Conservation (phyloP, 1,140 invertebrate genomes). For the Venturia canescens region DNA sequence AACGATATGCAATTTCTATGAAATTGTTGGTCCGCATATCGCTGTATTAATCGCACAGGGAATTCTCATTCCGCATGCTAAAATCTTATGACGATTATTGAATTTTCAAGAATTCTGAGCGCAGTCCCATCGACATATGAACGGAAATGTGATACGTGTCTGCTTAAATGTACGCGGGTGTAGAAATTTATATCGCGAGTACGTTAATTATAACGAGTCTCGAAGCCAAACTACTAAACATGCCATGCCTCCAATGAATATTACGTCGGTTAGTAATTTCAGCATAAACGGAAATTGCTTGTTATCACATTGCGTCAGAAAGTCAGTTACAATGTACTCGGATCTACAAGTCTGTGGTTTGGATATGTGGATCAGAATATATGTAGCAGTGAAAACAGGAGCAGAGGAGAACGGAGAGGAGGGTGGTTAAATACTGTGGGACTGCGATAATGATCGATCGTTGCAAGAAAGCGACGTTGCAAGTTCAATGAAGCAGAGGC, state of each 20-base stretch:
- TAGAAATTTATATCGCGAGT: not conserved
- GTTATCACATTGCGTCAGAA: slow-evolving; percentile 20
- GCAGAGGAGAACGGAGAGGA: not conserved
- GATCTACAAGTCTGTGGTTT: not conserved
- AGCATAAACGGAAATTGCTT: slow-evolving; percentile 20
- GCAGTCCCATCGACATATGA: too few relatives aligned
- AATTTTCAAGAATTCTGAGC: too few relatives aligned
- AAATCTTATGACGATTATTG: not conserved
- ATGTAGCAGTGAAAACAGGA: too few relatives aligned
- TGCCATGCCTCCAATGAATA: not conserved
- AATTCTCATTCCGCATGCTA: not conserved
- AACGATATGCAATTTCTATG: too few relatives aligned
- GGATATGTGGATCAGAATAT: too few relatives aligned
- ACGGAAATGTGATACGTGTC: not conserved
- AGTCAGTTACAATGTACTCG: not conserved
- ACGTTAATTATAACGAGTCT: slow-evolving; percentile 17
- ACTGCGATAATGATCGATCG: not conserved
- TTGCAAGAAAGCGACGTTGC: not conserved
- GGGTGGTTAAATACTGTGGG: not conserved
- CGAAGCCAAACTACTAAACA: not conserved
- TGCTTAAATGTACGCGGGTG: not conserved
- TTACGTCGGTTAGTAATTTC: not conserved
- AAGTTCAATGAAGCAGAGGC: not conserved
- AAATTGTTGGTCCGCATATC: too few relatives aligned
- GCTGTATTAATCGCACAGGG: too few relatives aligned